phyloP scores from a whole-genome alignment of 2,888 invertebrate genomes.

The Eubasilissa splendida region DNA sequence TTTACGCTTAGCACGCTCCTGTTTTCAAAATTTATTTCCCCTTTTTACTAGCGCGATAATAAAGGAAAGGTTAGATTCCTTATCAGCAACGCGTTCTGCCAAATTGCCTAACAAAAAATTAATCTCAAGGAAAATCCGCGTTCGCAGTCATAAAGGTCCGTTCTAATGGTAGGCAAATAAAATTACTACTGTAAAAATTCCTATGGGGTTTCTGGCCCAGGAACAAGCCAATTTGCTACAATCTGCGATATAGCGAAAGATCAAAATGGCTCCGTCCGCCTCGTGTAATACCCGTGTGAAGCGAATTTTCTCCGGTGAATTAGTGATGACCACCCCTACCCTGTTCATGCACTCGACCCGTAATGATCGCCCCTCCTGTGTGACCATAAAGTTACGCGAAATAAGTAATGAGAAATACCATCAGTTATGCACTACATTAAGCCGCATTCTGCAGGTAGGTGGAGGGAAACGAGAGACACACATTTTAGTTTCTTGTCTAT shows the following conservation, averaged over 20 bases:
- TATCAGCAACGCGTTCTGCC: conserved; percentile 38
- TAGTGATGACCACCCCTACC: conserved; percentile 4
- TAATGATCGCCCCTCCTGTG: too few species aligned
- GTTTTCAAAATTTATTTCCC: conserved; percentile 44
- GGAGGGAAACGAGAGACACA: too few species aligned
- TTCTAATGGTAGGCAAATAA: conserved; percentile 53
- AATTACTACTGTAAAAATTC: conserved; percentile 22
- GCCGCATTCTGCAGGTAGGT: too few species aligned
- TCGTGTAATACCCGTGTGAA: not conserved
- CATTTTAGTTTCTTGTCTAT: too few species aligned
- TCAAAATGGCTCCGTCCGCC: conserved; percentile 5
- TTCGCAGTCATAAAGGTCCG: conserved; percentile 42
- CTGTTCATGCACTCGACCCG: not conserved
- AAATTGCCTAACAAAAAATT: conserved; percentile 42
- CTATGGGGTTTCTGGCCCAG: conserved; percentile 14
- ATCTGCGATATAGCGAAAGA: not conserved
- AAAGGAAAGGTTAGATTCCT: conserved; percentile 51
- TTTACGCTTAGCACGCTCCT: conserved; percentile 20
- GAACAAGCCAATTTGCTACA: conserved; percentile 20
- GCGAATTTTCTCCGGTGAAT: conserved; percentile 6
- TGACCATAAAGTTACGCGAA: too few species aligned
- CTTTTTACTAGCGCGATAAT: conserved; percentile 32
- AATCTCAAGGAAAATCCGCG: conserved; percentile 33
- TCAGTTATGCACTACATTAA: too few species aligned
- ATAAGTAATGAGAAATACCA: too few species aligned